phyloP scores from a whole-genome alignment of 2,113 vertebrate species.

The Fregata magnificens region DNA sequence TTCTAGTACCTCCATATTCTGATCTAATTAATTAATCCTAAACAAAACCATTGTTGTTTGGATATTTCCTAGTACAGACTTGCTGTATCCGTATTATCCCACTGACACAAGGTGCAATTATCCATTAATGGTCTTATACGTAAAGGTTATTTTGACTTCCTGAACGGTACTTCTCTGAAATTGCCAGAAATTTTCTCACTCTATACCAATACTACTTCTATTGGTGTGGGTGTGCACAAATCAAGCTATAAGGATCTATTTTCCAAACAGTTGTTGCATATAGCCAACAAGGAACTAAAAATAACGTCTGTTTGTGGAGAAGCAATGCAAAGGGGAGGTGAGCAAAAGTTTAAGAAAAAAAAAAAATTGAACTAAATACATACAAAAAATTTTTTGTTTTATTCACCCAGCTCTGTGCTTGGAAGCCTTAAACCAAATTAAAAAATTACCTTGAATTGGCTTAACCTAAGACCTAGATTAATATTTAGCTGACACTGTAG shows the following conservation, averaged over 20 bases:
- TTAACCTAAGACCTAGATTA: not conserved
- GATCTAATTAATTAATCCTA: not conserved
- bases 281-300: not conserved
- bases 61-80: not conserved
- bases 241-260: not conserved
- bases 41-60: not conserved
- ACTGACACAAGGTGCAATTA: not conserved
- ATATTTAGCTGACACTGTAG: not conserved
- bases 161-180: not conserved
- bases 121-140: not conserved
- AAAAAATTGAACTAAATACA: not conserved
- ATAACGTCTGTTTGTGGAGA: not conserved
- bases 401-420: not conserved
- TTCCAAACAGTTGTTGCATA: not conserved
- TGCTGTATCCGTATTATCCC: not conserved
- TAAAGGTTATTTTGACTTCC: not conserved
- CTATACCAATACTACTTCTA: not conserved
- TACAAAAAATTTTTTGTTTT: rapidly evolving
- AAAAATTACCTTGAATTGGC: not conserved
- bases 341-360: not conserved
- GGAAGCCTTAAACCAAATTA: not conserved
- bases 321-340: not conserved
- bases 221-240: not conserved
- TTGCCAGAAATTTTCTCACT: not conserved
- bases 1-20: not conserved